A percentile compares a stretch with the other conserved stretches of the same genome.
Conservation (phyloP, 2,888 invertebrate genomes). For the Agrotis ipsilon region DNA sequence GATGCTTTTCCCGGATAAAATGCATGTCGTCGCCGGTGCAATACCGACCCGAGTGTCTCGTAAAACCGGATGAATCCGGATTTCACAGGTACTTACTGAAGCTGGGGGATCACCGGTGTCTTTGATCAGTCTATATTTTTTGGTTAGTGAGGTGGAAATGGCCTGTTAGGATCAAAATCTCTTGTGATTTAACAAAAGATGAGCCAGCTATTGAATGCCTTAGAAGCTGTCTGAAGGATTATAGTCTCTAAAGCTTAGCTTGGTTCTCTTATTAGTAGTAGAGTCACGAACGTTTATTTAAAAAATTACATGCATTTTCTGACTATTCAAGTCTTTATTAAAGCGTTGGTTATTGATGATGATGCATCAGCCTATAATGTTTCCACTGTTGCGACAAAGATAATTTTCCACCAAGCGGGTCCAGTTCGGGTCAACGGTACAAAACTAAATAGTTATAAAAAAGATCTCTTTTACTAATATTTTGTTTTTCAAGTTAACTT, state of each 20-base stretch:
- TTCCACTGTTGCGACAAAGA: too few species aligned
- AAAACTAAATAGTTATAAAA: too few species aligned
- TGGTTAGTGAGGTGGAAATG: conserved; percentile 28
- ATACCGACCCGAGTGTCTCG: conserved; percentile 58
- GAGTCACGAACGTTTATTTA: too few species aligned
- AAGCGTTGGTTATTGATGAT: too few species aligned
- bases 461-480: too few species aligned
- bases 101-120: conserved; percentile 32
- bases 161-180: neutral
- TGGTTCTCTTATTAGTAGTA: neutral
- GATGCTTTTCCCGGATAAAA: conserved; percentile 40
- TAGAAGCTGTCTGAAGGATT: neutral
- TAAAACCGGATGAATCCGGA: conserved; percentile 57
- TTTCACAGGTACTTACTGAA: conserved; percentile 49
- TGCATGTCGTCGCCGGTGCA: conserved; percentile 52
- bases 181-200: conserved; percentile 5
- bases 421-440: too few species aligned
- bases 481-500: too few species aligned
- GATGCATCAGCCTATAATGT: too few species aligned
- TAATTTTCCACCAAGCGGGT: too few species aligned
- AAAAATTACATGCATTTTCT: too few species aligned
- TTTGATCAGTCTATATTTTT: conserved; percentile 41
- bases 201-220: neutral
- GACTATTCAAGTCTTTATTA: too few species aligned
- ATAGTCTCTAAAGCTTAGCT: neutral